phyloP scores from a whole-genome alignment of 2,113 vertebrate species.

The Porphyrio hochstetteri region DNA sequence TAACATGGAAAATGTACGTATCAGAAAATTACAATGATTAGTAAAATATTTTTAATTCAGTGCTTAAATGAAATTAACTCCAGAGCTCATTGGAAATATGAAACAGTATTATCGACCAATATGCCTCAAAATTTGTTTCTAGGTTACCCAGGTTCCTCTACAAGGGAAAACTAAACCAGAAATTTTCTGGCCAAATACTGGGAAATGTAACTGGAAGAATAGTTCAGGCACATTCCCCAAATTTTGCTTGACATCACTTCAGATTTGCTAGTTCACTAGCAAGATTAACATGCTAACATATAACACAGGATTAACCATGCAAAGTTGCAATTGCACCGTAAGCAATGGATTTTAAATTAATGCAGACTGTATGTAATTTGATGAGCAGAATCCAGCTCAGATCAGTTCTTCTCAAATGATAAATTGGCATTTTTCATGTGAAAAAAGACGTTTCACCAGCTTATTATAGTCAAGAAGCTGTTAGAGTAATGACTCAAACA shows the following conservation, averaged over 20 bases:
- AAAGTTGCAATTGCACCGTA: not conserved
- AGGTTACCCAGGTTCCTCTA: not conserved
- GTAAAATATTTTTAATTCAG: not conserved
- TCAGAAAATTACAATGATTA: not conserved
- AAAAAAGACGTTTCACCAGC: not conserved
- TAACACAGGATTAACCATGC: not conserved
- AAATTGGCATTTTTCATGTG: not conserved
- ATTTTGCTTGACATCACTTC: not conserved
- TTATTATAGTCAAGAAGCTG: not conserved
- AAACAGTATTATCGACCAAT: not conserved
- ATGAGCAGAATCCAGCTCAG: not conserved
- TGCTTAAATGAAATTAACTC: not conserved
- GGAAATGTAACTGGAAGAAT: not conserved
- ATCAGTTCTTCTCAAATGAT: not conserved
- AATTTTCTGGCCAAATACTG: not conserved
- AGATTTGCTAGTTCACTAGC: not conserved
- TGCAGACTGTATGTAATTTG: not conserved
- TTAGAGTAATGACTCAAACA: not conserved
- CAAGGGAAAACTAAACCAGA: not conserved
- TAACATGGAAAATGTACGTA: not conserved
- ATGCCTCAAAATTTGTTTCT: not conserved
- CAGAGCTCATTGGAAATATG: not conserved
- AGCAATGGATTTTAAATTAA: not conserved
- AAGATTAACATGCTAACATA: not conserved
- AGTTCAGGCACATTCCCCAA: not conserved